Evolutionary conservation across 2,888 invertebrate species (phyloP), one percentile per base, ranked within the genome.

Genomic region (Thera obeliscata): DNA sequence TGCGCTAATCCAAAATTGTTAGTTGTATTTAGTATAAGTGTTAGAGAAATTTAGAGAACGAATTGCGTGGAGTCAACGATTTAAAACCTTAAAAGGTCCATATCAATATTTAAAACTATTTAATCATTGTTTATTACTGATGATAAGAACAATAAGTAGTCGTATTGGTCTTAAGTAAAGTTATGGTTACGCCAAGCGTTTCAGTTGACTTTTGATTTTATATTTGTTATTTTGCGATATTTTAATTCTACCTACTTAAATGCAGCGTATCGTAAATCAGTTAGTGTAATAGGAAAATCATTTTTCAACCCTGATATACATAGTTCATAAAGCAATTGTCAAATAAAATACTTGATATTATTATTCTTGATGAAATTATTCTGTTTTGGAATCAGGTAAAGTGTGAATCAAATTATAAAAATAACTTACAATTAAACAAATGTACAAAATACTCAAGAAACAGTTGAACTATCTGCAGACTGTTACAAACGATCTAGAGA

Each of bases 31-130:
- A 87, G 86, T 62, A 59, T 88, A 88, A 89, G 86, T 81, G 83
- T 86, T 88, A 87, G 86, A 71, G 79, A 78, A 82, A 81, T 84
- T 76, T 88, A 86, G 86, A 79, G 79, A 81, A 86, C 79, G 85
- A 85, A 85, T 86, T 85, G 80, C 78, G 81, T 82, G 81, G 83
- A 84, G 81, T 87, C 89, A 88, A 86, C 88, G 89, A 88, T 86
- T 81, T 84, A 79, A 82, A 85, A 92, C 92, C 92, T 91, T 92
- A 87, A 88, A 93, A 91, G 92, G 93, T 90, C 86, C 93, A 93
- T 93, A 93, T 93, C 93, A 93, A 91, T 92, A 90, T 90, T 89
- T 88, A 90, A 91, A 89, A 87, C 83, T 90, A 88, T 93, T 87
- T 92, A 91, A 92, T 88, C 90, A 87, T 87, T 88, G 87, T 86